Base-by-base conservation (phyloP, 2,113 vertebrate species). In the Euleptes europaea region DNA sequence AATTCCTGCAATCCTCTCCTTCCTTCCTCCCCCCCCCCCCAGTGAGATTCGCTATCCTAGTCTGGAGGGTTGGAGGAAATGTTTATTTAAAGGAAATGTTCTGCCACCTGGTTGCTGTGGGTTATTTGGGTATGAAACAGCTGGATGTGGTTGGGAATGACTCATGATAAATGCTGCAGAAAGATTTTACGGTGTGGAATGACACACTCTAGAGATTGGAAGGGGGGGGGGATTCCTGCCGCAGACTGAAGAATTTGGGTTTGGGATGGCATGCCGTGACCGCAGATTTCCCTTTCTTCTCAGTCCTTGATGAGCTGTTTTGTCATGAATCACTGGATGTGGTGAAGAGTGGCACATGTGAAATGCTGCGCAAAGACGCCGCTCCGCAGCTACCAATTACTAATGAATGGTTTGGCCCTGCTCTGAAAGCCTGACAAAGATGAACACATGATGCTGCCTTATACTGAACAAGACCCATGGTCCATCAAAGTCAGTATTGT, bases 121-220 rank as follows among this genome's bases (percentile, higher is more conserved):
- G 82, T 75, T 74, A 65, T 44, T 74, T 63, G 70, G 81, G 51
- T 67, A 84, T 76, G 72, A 67, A 76, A 51, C 82, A 76, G 82
- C 82, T 84, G 82, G 82, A 76, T 66, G 82, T 49, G 82, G 72
- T 67, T 51, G 72, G 10, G 13, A n/a, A 76, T 66, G 72, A 66
- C 72, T 38, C 73, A 65, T 49, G 82, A 84, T 76, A 76, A 76
- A 66, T 38, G 72, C 42, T 31, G 72, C 72, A 47, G 72, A 66
- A 66, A 76, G 72, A 84, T 84, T n/a, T 84, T 66, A 84, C n/a
- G 19, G 14, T 13, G 23, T 17, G 31, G 42, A 67, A 38, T 51
- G 75, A 76, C 60, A 76, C 9, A 15, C 57, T 31, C 8, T 3
- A 35, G 60, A 63, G 70, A 38, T 65, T 65, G 74, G 71, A 51